Evolutionary conservation across 2,888 invertebrate genomes (phyloP), one percentile per base, ranked within the genome.

Genomic region (Pammene fasciana): DNA sequence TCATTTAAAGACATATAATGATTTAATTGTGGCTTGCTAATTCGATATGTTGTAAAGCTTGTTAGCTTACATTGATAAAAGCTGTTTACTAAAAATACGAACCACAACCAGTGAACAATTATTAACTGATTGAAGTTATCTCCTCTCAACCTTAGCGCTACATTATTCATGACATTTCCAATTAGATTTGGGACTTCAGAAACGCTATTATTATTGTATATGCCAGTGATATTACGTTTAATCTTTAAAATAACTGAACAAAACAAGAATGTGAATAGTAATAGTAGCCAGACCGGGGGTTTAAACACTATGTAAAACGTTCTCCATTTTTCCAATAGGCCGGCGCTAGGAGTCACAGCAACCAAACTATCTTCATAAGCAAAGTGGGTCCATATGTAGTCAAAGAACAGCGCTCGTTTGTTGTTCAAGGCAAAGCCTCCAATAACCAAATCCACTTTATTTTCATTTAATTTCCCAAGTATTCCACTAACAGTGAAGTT

Each of bases 51-150:
- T 18, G 71, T 65, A n/a, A 65, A 68, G 59, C 73, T 74, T n/a
- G 70, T 67, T 18, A 74, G 16, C 10, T 68, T 70, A 3, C 65
- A 67, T 60, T 72, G 72, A 67, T 74, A 74, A 64, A 71, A 74
- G 57, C 45, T 64, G 61, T 61, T 72, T 0, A 72, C 57, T n/a
- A 73, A 71, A 67, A 74, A 73, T n/a, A 65, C 45, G 45, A 71
- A 73, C 70, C 70, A 73, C 48, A 71, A 45, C 73, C 66, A 71
- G 48, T 64, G 61, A 50, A 64, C 54, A 48, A 70, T 65, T n/a
- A 71, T 54, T 9, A 46, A n/a, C 9, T 60, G 65, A 48, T 60
- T 64, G 41, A 26, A 65, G 5, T 34, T 5, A 3, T 46, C 7
- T 9, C 13, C 38, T 48, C 60, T 46, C 5, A 55, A 48, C 9